Evolutionary conservation across 2,113 vertebrate genomes (phyloP), one percentile per base, ranked within the genome.

Genomic region (Nanorana parkeri): DNA sequence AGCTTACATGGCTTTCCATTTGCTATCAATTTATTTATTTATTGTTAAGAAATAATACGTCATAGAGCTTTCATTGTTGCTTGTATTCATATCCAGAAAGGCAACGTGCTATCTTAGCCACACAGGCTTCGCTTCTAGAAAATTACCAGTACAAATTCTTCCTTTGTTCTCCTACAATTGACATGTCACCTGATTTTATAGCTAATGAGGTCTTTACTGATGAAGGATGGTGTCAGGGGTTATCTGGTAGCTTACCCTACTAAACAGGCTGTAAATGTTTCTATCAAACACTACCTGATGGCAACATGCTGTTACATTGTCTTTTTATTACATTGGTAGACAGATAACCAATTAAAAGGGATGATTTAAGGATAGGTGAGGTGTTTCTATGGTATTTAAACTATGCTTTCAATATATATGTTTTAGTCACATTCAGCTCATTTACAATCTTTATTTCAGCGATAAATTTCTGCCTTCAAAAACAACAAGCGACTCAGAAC

Each of bases 201-300:
- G 91, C 90, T 92, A 92, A 93, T 94, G 92, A 92, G 86, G 88
- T 90, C 85, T 88, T 89, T 90, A 89, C 89, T 88, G 89, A 92
- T 73, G 6, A 80, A 55, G 80, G 85, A 74, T 83, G 77, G 77
- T 90, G 91, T 89, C 92, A 92, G 84, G 90, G 90, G 90, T 91
- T 92, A 93, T 86, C 90, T 92, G 90, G 93, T 89, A 92, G 87
- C 90, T 89, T 88, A 91, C 91, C 89, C 87, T 88, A 88, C 87
- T 91, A 90, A 93, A 92, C 89, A 92, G 89, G 87, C 89, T 23
- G 4, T 91, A 93, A 94, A 92, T 93, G 92, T 92, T 90, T 90
- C 89, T 88, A 88, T 86, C 87, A 87, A 86, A 80, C 88, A 86
- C 87, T 83, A 89, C 63, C 76, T 72, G 83, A 85, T 86, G 84